Evolutionary conservation across 2,797 vertebrate genomes (phyloP), one percentile per base, ranked within the genome.

Genomic region (Spea hammondii): DNA sequence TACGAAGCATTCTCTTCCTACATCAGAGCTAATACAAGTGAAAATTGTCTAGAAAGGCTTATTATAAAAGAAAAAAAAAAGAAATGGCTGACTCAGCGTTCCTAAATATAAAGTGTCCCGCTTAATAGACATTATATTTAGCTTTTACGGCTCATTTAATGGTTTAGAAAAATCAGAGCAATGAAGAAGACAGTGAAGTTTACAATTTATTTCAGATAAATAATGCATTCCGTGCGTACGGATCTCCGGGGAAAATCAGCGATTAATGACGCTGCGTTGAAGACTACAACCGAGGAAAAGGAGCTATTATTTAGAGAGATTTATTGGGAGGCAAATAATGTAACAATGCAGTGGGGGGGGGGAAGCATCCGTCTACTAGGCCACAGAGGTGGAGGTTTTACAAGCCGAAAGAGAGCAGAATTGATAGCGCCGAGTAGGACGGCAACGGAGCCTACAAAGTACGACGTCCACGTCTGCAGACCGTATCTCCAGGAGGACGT

Each of bases 111-210:
- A 62, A 32, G n/a, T 1, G n/a, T 6, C 59, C 59, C n/a, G 59
- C 32, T n/a, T 32, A 10, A 62, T 2, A 5, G n/a, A 6, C n/a
- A 17, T 62, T 62, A 62, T 62, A 62, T 62, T 62, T 62, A 62
- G 59, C 59, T 62, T 62, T 62, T 62, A 62, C 59, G 6, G 59
- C 59, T 62, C 59, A 62, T 62, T 62, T 32, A 62, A 57, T 13
- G 5, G 5, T 57, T 57, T 57, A 17, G n/a, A 6, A 53, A 62
- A 32, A 62, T 62, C 59, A 17, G n/a, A 17, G n/a, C 32, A 62
- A 62, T 62, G 59, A 62, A 62, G 59, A 17, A 17, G 59, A 13
- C n/a, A 57, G 59, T 62, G 59, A 17, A 62, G 14, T 17, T 62
- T 62, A 62, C 59, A 62, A 62, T 62, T 62, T 62, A 17, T 17